phyloP scores from a whole-genome alignment of 2,888 invertebrate genomes.

The Agrilus mali region DNA sequence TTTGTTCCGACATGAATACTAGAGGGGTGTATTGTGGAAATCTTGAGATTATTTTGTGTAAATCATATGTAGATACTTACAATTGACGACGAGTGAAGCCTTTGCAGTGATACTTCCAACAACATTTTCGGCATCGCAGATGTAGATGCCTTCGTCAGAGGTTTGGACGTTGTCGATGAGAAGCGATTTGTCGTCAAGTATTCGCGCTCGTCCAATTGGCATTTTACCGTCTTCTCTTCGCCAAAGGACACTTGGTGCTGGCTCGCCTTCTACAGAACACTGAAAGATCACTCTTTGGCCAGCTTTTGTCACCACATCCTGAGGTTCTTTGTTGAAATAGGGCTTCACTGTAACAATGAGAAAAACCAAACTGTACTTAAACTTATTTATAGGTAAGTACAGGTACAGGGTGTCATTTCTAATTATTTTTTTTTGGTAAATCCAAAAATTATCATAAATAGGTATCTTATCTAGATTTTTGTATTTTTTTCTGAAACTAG shows the following conservation, averaged over 20 bases:
- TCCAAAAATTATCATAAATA: too few relatives aligned
- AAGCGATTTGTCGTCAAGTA: slow-evolving; percentile 65
- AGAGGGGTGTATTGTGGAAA: too few relatives aligned
- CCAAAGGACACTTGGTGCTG: slow-evolving; percentile 81
- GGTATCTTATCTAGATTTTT: too few relatives aligned
- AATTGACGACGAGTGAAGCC: slow-evolving; percentile 78
- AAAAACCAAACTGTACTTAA: background rate
- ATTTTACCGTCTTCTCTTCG: slow-evolving; percentile 76
- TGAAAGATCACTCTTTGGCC: slow-evolving; percentile 79
- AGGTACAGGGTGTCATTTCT: too few relatives aligned
- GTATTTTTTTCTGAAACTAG: too few relatives aligned
- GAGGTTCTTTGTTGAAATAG: slow-evolving; percentile 76
- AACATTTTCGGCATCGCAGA: slow-evolving; percentile 81
- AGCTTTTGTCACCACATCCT: slow-evolving; percentile 72
- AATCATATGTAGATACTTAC: slow-evolving; percentile 65
- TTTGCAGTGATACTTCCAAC: slow-evolving; percentile 77
- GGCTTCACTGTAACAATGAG: slow-evolving; percentile 62
- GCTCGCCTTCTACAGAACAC: slow-evolving; percentile 84
- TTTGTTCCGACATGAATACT: too few relatives aligned
- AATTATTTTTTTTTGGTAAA: too few relatives aligned
- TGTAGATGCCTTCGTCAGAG: slow-evolving; percentile 77
- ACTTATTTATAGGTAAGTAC: too few relatives aligned
- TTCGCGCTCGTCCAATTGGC: slow-evolving; percentile 64
- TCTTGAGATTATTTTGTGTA: too few relatives aligned
- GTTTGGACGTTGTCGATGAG: slow-evolving; percentile 71